Base-by-base conservation (phyloP, 2,113 vertebrate species). In the Empidonax alnorum region DNA sequence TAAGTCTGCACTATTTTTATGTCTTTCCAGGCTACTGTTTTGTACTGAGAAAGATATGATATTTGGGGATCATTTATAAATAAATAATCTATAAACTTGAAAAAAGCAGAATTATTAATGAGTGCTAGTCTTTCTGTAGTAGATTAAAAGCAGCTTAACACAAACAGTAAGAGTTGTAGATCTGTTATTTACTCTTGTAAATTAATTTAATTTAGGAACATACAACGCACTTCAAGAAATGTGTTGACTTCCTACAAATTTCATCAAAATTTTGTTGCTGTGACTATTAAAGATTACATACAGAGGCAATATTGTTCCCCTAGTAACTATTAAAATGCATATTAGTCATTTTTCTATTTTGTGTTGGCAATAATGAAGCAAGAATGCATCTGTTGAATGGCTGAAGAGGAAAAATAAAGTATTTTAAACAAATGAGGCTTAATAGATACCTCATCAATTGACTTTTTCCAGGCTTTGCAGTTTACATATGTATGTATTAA, bases 301-400 rank as follows among this genome's bases (percentile, higher is more conserved):
- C 18, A 61, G 24, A 88, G 7, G 41, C 17, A 81, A 62, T 78
- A 94, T 63, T 87, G 50, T 80, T 79, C 65, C 65, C 37, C 61
- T 87, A 75, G 72, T 59, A 90, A 94, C 46, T 79, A 78, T 91
- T 93, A 76, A 96, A 91, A 90, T 79, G 18, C 27, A 74, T 67
- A 69, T 89, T 79, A 91, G 35, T 55, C 56, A 12, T 80, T 85
- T 71, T 52, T 66, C 7, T 87, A 35, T 46, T 94, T 66, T 91
- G 25, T 76, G 27, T 78, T 65, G 42, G 74, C 63, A 86, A 55
- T 23, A 41, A 92, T 68, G 42, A 81, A 12, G 9, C 22, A 90
- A 67, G 18, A 90, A 58, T 55, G 25, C 17, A 90, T 46, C 46
- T 61, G 52, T 25, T 72, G 47, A 91, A 81, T 76, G 12, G 35